Conservation (phyloP, 1,140 invertebrate species). For the Euwallacea similis region DNA sequence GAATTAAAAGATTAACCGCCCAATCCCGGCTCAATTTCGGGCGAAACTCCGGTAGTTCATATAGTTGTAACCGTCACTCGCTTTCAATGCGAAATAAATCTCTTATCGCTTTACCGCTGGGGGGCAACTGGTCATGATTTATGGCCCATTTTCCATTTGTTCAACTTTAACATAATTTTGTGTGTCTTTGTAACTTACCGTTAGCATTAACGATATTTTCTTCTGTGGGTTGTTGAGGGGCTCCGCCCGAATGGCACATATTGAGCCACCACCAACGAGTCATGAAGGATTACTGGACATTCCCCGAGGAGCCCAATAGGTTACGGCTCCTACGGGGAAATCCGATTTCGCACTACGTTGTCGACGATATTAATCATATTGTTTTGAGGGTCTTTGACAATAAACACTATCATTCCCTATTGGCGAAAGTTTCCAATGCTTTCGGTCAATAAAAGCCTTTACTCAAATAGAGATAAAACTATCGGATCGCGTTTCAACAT, state of each 20-base stretch:
- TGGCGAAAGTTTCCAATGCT: background rate
- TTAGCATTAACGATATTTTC: slow-evolving; percentile 37
- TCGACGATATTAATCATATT: background rate
- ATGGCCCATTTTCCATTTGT: too few species aligned
- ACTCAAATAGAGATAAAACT: background rate
- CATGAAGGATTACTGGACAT: slow-evolving; percentile 40
- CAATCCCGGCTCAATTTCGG: slow-evolving; percentile 1
- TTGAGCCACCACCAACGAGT: slow-evolving; percentile 54
- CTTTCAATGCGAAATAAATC: too few species aligned
- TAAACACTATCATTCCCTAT: background rate
- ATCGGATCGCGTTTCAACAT: too few species aligned
- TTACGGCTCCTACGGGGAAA: background rate
- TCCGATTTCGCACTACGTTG: background rate
- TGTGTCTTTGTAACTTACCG: slow-evolving; percentile 28
- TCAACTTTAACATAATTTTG: too few species aligned
- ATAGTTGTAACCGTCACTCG: background rate
- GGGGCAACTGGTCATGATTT: too few species aligned
- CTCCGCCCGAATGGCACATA: slow-evolving; percentile 53
- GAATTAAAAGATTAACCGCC: slow-evolving; percentile 13
- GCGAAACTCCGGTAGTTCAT: slow-evolving; percentile 1
- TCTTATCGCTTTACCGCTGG: too few species aligned
- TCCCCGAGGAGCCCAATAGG: background rate
- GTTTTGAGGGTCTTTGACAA: background rate
- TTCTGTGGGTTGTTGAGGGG: slow-evolving; percentile 33
- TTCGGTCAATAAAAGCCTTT: background rate